Conservation (phyloP, 2,113 vertebrate species). For the Anolis carolinensis region DNA sequence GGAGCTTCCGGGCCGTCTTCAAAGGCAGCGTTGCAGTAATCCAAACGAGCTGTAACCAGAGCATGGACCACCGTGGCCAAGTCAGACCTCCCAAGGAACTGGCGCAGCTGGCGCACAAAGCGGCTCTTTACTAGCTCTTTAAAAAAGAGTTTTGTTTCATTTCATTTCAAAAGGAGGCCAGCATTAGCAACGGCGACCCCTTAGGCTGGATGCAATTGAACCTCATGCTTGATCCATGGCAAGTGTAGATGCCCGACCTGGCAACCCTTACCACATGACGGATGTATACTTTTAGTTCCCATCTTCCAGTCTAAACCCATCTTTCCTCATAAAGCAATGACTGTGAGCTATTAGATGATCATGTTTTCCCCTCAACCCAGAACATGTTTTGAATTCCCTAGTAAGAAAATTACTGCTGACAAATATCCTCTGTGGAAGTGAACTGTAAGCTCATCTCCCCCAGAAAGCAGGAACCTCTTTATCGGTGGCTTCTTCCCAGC, state of each 20-base stretch:
- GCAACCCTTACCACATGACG: neutral
- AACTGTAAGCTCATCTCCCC: conserved; percentile 4
- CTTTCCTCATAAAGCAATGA: neutral
- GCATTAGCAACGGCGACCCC: neutral
- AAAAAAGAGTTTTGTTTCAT: too few relatives aligned
- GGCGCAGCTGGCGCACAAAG: too few relatives aligned
- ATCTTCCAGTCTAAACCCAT: neutral
- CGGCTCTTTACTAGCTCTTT: too few relatives aligned
- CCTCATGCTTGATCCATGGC: neutral
- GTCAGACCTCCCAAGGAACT: too few relatives aligned
- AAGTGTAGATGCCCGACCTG: neutral
- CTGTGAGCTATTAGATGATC: neutral
- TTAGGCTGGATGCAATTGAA: neutral
- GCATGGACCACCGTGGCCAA: too few relatives aligned
- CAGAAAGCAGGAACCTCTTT: neutral
- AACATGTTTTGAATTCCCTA: neutral
- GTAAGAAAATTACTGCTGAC: neutral
- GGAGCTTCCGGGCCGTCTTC: too few relatives aligned
- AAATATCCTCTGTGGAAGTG: neutral
- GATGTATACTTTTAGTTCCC: neutral
- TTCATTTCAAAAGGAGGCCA: neutral
- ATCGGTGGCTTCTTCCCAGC: neutral
- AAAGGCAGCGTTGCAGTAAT: too few relatives aligned
- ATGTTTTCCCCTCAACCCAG: neutral
- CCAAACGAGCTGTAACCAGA: too few relatives aligned